These are phyloP conservation scores for Sminthurinus aureus DNA, from an alignment of 2,888 invertebrate genomes.

Conservation along the genomic window DNA sequence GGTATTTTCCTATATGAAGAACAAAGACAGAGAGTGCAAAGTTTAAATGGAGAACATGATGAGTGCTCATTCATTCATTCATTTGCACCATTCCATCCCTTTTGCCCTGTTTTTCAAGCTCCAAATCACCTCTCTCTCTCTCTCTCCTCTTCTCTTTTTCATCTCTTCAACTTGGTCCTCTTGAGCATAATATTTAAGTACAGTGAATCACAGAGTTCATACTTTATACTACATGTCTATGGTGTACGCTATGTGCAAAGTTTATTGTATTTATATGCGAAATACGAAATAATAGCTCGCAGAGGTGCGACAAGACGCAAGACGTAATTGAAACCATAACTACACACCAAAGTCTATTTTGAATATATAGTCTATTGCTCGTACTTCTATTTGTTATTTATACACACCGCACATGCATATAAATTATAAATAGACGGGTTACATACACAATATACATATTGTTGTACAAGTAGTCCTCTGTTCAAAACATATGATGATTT, in stretches of 20 bases:
- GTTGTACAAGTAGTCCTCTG: no score
- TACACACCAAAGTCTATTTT: not conserved
- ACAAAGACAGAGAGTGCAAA: not conserved
- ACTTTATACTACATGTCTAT: not conserved
- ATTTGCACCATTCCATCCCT: slow-evolving; percentile 41
- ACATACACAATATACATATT: no score
- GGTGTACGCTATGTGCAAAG: not conserved
- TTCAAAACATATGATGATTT: no score
- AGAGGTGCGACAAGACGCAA: not conserved
- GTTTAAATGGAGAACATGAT: not conserved
- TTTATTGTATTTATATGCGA: not conserved
- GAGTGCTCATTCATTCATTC: slow-evolving; percentile 16
- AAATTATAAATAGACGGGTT: no score
- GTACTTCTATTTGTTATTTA: no score
- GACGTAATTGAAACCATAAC: not conserved
- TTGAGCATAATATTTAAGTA: not conserved
- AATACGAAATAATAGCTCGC: not conserved
- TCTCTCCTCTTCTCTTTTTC: not conserved
- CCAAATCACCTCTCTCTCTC: slow-evolving; percentile 52
- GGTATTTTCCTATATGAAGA: not conserved
- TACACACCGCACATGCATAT: no score
- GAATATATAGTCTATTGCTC: no score
- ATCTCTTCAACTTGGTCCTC: not conserved
- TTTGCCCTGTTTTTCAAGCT: slow-evolving; percentile 60
- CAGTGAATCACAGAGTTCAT: no score